These are phyloP conservation scores for Globodera ellingtonae DNA, from an alignment of 1,140 invertebrate genomes.

Conservation along the genomic window DNA sequence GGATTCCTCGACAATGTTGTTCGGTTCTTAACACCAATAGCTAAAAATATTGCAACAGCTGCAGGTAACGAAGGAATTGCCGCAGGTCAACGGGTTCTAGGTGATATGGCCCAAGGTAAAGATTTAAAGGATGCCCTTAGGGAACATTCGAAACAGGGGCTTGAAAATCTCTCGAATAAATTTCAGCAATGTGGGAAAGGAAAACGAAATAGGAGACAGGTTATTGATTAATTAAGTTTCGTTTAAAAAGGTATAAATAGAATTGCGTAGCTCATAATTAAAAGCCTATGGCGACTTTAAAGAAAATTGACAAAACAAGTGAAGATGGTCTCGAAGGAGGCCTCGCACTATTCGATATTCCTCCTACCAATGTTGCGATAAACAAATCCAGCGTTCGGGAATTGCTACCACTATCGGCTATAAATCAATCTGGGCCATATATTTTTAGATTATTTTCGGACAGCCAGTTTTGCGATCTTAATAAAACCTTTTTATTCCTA, in stretches of 20 bases:
- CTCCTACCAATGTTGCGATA: slow-evolving; percentile 8
- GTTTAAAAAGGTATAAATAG: not conserved
- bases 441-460: not conserved
- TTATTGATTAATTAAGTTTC: not conserved
- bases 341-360: not conserved
- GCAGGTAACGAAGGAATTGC: slow-evolving; percentile 9
- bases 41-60: slow-evolving; percentile 7
- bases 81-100: not conserved
- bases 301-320: slow-evolving; percentile 18
- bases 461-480: not conserved
- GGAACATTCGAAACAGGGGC: not conserved
- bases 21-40: not conserved
- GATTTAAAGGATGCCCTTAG: not conserved
- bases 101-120: slow-evolving; percentile 4
- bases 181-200: slow-evolving; percentile 16
- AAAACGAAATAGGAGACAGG: not conserved
- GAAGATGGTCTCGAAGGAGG: slow-evolving; percentile 1
- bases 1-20: slow-evolving; percentile 5
- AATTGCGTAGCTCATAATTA: not conserved
- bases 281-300: not conserved
- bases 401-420: not conserved
- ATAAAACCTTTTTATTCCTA: not conserved
- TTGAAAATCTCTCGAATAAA: not conserved
- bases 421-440: slow-evolving; percentile 2
- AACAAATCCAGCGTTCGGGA: not conserved